A percentile compares a stretch with the other conserved stretches of the same genome.
Evolutionary conservation across 1,140 invertebrate genomes (phyloP).

Genomic region (Acyrthosiphon pisum): DNA sequence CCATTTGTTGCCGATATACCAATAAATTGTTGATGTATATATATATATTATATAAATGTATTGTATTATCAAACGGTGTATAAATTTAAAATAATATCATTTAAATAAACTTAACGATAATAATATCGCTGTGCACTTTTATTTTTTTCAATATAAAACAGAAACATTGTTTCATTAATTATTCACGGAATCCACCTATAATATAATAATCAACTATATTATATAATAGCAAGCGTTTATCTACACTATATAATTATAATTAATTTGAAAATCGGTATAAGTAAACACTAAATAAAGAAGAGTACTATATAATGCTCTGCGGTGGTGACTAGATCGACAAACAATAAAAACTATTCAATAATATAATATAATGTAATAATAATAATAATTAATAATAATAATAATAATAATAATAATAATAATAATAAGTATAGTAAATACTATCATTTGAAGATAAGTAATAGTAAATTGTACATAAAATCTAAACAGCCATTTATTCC

Average conservation of each 20-base stretch:
- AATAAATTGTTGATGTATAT: background rate
- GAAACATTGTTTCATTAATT: conserved; percentile 37
- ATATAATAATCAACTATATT: conserved; percentile 29
- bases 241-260: conserved; percentile 25
- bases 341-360: conserved; percentile 33
- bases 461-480: conserved; percentile 32
- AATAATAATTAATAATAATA: conserved; percentile 52
- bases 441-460: conserved; percentile 16
- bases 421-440: conserved; percentile 33
- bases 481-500: conserved; percentile 50
- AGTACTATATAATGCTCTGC: conserved; percentile 12
- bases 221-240: conserved; percentile 25
- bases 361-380: conserved; percentile 34
- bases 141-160: conserved; percentile 50
- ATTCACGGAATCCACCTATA: conserved; percentile 38
- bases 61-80: background rate
- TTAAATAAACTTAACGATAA: conserved; percentile 35
- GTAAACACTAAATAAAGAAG: conserved; percentile 41
- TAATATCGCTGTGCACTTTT: conserved; percentile 47
- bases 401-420: conserved; percentile 48
- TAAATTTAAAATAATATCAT: conserved; percentile 34
- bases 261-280: conserved; percentile 19
- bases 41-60: background rate
- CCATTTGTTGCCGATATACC: background rate
- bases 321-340: conserved; percentile 33